Evolutionary conservation across 2,797 vertebrate species (phyloP).

Genomic region (Clarias platycephalus): DNA sequence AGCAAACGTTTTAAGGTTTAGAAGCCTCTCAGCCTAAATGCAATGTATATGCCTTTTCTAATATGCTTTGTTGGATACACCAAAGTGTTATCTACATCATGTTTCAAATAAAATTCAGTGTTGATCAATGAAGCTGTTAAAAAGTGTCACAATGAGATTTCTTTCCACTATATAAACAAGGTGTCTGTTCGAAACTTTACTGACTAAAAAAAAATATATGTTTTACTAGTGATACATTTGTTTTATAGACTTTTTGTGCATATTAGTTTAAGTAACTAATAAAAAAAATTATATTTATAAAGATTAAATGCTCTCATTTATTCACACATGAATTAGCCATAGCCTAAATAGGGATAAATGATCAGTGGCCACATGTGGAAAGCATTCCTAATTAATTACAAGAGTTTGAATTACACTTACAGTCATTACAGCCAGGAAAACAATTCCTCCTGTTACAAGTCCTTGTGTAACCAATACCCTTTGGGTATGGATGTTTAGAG

Average conservation of each 20-base stretch:
- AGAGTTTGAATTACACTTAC: slow-evolving; percentile 91
- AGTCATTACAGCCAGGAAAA: slow-evolving; percentile 77
- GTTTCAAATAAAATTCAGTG: background rate
- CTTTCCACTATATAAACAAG: background rate
- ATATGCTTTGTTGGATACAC: background rate
- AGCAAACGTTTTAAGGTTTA: slow-evolving; percentile 31
- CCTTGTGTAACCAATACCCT: slow-evolving; percentile 85
- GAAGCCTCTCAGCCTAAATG: slow-evolving; percentile 1
- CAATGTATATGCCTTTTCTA: background rate
- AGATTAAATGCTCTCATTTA: slow-evolving; percentile 64
- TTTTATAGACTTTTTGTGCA: background rate
- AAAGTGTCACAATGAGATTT: background rate
- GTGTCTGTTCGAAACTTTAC: background rate
- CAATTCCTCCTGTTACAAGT: slow-evolving; percentile 70
- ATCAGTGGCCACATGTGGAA: slow-evolving; percentile 86
- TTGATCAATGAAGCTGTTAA: slow-evolving; percentile 1
- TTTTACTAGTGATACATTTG: background rate
- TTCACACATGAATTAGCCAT: slow-evolving; percentile 82
- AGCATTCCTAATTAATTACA: slow-evolving; percentile 96
- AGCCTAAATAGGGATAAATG: slow-evolving; percentile 83
- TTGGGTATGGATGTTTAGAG: slow-evolving; percentile 64
- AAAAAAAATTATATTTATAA: slow-evolving; percentile 51
- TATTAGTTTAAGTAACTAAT: slow-evolving; percentile 30
- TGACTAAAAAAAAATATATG: background rate
- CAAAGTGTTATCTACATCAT: background rate